phyloP scores from a whole-genome alignment of 1,140 invertebrate genomes.

The Dreissena rostriformis region DNA sequence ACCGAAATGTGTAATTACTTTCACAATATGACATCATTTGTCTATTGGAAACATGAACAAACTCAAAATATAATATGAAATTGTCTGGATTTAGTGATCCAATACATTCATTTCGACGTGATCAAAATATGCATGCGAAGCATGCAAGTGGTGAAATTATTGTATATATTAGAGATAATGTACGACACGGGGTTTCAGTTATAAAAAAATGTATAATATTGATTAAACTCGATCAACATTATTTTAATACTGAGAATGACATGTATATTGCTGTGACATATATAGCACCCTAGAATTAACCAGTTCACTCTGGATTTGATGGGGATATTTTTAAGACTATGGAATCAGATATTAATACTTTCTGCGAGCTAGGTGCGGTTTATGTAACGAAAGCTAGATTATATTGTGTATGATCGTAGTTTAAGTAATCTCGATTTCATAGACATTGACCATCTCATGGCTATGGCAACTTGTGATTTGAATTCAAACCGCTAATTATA shows the following conservation, averaged over 20 bases:
- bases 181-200: too few species aligned
- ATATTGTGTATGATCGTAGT: too few species aligned
- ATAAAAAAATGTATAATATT: not conserved
- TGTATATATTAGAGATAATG: conserved; percentile 12
- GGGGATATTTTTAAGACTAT: conserved; percentile 2
- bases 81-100: conserved; percentile 8
- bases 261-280: conserved; percentile 10
- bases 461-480: too few species aligned
- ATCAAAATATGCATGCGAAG: conserved; percentile 27
- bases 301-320: not conserved
- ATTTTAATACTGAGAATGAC: not conserved
- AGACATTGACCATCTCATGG: too few species aligned
- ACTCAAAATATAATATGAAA: conserved; percentile 8
- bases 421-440: too few species aligned
- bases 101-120: conserved; percentile 8
- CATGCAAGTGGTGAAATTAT: conserved; percentile 18
- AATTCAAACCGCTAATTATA: too few species aligned
- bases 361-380: not conserved
- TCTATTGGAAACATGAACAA: conserved; percentile 10
- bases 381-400: conserved; percentile 11
- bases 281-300: conserved; percentile 6
- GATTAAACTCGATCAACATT: conserved; percentile 15
- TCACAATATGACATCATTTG: conserved; percentile 22
- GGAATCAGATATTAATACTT: not conserved
- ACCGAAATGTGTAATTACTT: too few species aligned